A percentile compares a stretch with the other conserved stretches of the same genome.
Evolutionary conservation across 1,140 invertebrate genomes (phyloP).

Genomic region (Diuraphis noxia): DNA sequence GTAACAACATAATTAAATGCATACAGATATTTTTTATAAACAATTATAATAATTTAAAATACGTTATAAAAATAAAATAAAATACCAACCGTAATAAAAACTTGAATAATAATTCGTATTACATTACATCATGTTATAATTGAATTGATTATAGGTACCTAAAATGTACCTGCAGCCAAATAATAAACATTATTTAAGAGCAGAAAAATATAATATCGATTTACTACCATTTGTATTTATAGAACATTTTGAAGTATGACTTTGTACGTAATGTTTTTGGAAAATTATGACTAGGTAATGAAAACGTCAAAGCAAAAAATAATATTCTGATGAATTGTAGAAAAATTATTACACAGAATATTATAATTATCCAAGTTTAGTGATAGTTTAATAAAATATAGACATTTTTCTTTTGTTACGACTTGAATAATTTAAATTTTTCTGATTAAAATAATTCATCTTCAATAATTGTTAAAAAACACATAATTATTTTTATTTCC

Average conservation of each 20-base stretch:
- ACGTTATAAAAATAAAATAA: neutral
- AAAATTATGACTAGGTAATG: neutral
- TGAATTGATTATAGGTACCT: no score
- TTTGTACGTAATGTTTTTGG: neutral
- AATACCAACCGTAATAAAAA: no score
- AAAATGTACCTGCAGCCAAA: no score
- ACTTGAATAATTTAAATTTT: no score
- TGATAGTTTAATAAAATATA: no score
- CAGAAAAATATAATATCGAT: neutral
- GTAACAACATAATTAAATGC: neutral
- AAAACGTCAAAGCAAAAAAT: neutral
- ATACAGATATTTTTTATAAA: neutral
- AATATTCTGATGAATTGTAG: neutral
- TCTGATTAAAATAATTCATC: no score
- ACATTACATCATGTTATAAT: no score
- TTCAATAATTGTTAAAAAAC: no score
- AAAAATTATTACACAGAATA: neutral
- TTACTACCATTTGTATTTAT: neutral
- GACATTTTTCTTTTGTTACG: no score
- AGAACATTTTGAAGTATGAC: neutral
- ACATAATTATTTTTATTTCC: no score
- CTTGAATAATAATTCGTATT: no score
- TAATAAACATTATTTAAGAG: neutral
- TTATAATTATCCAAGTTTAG: no score
- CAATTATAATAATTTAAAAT: neutral